phyloP scores from a whole-genome alignment of 2,888 invertebrate species.

The Amaurobius ferox region DNA sequence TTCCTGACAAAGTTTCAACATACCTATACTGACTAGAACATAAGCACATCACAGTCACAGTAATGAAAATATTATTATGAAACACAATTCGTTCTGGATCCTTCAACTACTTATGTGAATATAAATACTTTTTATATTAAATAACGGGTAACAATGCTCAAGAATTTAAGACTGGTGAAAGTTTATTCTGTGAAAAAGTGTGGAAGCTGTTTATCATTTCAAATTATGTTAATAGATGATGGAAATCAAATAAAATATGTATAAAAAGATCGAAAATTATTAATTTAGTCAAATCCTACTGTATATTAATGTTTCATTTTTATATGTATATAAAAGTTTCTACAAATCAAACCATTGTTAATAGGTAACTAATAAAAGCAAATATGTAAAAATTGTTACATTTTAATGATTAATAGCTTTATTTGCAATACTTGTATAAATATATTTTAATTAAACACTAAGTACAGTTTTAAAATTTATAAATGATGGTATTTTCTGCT shows the following conservation, averaged over 20 bases:
- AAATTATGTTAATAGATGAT: too few relatives aligned
- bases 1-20: too few relatives aligned
- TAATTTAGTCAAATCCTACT: neutral
- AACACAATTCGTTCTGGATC: too few relatives aligned
- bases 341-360: neutral
- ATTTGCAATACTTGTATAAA: neutral
- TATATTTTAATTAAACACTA: neutral
- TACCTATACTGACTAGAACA: too few relatives aligned
- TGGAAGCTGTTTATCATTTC: too few relatives aligned
- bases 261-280: too few relatives aligned
- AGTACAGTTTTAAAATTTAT: neutral
- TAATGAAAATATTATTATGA: too few relatives aligned
- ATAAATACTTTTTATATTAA: neutral
- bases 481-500: neutral
- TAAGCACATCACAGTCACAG: too few relatives aligned
- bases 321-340: neutral
- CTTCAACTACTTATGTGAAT: too few relatives aligned
- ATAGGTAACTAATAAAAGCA: neutral
- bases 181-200: constrained; percentile 21
- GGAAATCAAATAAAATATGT: too few relatives aligned
- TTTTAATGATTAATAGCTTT: neutral
- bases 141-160: constrained; percentile 69
- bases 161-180: constrained; percentile 45
- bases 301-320: neutral
- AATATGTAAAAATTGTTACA: neutral